Percentiles rank a stretch among this genome's conserved stretches.
Evolutionary conservation across 2,797 vertebrate species (phyloP).

Genomic region (Lycodopsis pacificus): DNA sequence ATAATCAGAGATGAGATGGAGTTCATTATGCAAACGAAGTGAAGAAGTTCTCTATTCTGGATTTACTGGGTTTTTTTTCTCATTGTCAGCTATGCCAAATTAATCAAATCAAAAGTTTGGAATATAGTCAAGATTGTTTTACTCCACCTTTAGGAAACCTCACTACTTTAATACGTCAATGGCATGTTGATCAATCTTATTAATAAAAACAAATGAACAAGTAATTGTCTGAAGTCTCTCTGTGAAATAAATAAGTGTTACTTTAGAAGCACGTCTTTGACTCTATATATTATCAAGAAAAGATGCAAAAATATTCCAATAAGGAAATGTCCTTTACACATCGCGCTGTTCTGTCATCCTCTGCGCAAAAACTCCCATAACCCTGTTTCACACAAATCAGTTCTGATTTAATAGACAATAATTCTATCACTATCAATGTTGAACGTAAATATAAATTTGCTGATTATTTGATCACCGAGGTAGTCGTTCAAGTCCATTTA

Average conservation of each 20-base stretch:
- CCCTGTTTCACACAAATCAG: neutral
- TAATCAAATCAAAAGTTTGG: conserved; percentile 3
- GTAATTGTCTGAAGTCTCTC: neutral
- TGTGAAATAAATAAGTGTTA: conserved; percentile 15
- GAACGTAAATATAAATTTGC: neutral
- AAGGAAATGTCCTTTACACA: neutral
- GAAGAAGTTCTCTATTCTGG: conserved; percentile 15
- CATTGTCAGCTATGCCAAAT: neutral
- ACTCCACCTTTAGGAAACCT: neutral
- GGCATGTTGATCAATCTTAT: neutral
- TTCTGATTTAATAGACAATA: conserved; percentile 3
- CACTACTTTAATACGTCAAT: neutral
- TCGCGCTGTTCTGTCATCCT: neutral
- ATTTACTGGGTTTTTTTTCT: conserved; percentile 9
- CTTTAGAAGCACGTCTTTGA: neutral
- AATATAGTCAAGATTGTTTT: conserved; percentile 7
- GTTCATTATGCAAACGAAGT: conserved; percentile 45
- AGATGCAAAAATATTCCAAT: neutral
- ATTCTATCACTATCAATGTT: conserved; percentile 2
- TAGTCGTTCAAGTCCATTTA: neutral
- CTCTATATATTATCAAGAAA: neutral
- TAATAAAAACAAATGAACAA: conserved; percentile 4
- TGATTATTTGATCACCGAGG: neutral
- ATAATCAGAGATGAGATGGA: conserved; percentile 35
- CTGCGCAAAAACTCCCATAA: neutral